These are phyloP conservation scores for Cyanoderma ruficeps DNA, from an alignment of 2,113 vertebrate species.

Conservation along the genomic window DNA sequence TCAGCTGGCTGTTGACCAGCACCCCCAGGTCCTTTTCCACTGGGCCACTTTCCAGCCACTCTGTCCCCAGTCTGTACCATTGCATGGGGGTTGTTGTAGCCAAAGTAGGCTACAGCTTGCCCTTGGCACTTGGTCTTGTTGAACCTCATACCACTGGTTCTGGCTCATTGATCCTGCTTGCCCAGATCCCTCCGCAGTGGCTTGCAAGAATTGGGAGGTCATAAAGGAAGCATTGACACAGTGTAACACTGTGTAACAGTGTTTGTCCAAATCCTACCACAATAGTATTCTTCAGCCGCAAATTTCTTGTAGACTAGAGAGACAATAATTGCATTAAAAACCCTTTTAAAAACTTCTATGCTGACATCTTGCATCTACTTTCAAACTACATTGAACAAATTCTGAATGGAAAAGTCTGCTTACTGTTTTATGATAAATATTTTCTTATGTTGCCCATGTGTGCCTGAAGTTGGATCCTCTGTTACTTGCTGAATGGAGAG, in stretches of 20 bases:
- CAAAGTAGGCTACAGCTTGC: background rate
- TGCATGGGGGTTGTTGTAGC: background rate
- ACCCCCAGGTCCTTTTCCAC: background rate
- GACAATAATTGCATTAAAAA: background rate
- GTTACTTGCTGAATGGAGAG: background rate
- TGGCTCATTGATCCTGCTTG: accelerated
- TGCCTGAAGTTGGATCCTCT: background rate
- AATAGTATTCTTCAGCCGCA: background rate
- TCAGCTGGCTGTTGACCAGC: background rate
- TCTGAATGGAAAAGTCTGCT: background rate
- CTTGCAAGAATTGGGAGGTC: background rate
- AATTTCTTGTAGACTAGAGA: background rate
- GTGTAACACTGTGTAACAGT: background rate
- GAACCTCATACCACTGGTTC: too few species aligned
- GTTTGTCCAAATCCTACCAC: background rate
- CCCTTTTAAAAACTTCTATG: background rate
- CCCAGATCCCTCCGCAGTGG: background rate
- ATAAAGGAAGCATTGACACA: background rate
- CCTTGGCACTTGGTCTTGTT: too few species aligned
- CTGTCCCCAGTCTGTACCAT: background rate
- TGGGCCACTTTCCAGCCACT: background rate
- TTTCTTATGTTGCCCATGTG: background rate
- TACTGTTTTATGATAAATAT: background rate
- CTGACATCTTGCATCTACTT: background rate
- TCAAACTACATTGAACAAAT: background rate